Base-by-base conservation (phyloP, 2,888 invertebrate species). In the Creontiades dilutus region DNA sequence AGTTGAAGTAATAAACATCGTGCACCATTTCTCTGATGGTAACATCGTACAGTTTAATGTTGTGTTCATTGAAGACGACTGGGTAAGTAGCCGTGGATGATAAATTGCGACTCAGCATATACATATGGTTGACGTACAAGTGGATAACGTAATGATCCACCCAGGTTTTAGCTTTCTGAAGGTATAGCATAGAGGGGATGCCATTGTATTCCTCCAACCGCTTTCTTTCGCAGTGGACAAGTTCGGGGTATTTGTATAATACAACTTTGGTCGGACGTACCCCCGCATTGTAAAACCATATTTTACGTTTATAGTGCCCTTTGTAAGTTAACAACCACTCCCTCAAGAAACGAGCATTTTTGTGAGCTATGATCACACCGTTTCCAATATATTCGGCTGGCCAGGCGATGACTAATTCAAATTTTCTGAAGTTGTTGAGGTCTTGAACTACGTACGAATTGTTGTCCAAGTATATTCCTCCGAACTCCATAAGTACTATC, bases 271-370 rank as follows among this genome's bases (percentile, higher is more conserved):
- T 93, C 5, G 93, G 93, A 23, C 92, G 91, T 78, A 93, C 92
- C 5, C 93, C 94, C 7, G 93, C 93, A 92, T 93, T 93, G 91
- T 93, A 93, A 91, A 93, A 94, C 93, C 93, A 93, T 48, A 91
- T 88, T 55, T 91, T 86, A 23, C 92, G 92, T 27, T 91, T 91
- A 90, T 93, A 91, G 16, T n/a, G n/a, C n/a, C n/a, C n/a, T n/a
- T n/a, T n/a, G n/a, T n/a, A n/a, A n/a, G n/a, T n/a, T n/a, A n/a
- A n/a, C n/a, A n/a, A n/a, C n/a, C n/a, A n/a, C n/a, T n/a, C n/a
- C n/a, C n/a, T n/a, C n/a, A n/a, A n/a, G n/a, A n/a, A n/a, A n/a
- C n/a, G n/a, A n/a, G n/a, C n/a, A n/a, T n/a, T n/a, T n/a, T n/a
- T n/a, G n/a, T 78, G 14, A 12, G 92, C 93, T 14, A 93, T 91